A percentile compares a stretch with the other conserved stretches of the same genome.
Conservation (phyloP, 2,797 vertebrate species). For the Pipistrellus kuhlii region DNA sequence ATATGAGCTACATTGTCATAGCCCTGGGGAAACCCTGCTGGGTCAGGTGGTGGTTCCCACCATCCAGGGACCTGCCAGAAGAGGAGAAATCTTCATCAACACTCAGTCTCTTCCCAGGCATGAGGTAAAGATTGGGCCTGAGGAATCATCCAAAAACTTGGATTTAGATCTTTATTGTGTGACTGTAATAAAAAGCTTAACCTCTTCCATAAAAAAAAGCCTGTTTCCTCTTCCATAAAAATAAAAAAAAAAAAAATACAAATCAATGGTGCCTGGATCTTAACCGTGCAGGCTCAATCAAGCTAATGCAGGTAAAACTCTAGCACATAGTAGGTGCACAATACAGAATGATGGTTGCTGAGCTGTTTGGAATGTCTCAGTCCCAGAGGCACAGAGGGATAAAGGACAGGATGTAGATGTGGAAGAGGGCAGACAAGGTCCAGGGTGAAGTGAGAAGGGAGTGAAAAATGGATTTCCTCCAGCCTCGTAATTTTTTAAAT, state of each 20-base stretch:
- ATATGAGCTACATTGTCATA: no score
- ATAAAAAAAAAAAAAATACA: not conserved
- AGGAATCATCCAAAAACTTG: not conserved
- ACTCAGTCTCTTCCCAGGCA: not conserved
- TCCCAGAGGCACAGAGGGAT: not conserved
- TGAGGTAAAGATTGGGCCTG: not conserved
- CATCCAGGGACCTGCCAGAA: not conserved
- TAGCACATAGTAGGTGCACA: not conserved
- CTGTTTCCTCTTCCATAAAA: not conserved
- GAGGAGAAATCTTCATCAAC: not conserved
- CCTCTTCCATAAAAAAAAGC: not conserved
- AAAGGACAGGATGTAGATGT: rapidly evolving
- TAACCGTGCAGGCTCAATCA: no score
- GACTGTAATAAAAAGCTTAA: not conserved
- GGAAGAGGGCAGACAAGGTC: not conserved
- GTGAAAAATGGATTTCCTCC: no score
- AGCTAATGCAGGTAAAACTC: not conserved
- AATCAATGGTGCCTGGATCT: no score
- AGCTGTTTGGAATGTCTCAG: not conserved
- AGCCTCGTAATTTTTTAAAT: not conserved
- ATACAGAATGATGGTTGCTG: no score
- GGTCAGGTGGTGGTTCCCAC: not conserved
- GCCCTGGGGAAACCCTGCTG: not conserved
- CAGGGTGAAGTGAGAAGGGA: not conserved
- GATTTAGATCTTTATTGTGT: not conserved